These are phyloP conservation scores for Halocynthia roretzi DNA, from an alignment of 23 tunicate genomes.

Conservation along the genomic window DNA sequence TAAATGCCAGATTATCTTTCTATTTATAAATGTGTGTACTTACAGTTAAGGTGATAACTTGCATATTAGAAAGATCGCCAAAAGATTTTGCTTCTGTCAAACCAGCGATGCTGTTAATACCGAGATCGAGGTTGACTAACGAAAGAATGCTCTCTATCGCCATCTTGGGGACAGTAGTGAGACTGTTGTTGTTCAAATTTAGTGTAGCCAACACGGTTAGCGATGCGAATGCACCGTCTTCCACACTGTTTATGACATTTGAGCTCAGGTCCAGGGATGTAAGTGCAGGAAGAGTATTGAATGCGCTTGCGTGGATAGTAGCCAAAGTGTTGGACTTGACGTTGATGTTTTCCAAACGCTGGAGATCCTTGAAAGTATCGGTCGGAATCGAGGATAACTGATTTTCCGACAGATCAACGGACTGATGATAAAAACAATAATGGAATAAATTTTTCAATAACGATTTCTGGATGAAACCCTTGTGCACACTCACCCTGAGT, in stretches of 20 bases:
- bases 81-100: constrained; percentile 44
- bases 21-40: neutral
- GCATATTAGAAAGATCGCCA: constrained; percentile 39
- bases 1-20: too few relatives aligned
- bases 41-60: constrained; percentile 19
- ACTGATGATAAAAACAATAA: constrained; percentile 23
- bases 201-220: constrained; percentile 32
- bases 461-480: neutral
- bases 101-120: constrained; percentile 36
- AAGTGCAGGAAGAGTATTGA: constrained; percentile 33
- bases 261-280: constrained; percentile 36
- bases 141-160: constrained; percentile 35
- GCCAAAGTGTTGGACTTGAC: constrained; percentile 42
- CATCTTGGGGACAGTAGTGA: constrained; percentile 50
- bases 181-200: constrained; percentile 27
- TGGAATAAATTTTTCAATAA: neutral
- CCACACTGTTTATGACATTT: constrained; percentile 57
- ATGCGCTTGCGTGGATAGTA: constrained; percentile 39
- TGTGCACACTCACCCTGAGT: constrained; percentile 49
- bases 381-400: constrained; percentile 44
- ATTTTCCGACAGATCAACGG: constrained; percentile 59
- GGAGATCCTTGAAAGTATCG: constrained; percentile 38
- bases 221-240: constrained; percentile 44
- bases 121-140: constrained; percentile 54
- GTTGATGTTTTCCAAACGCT: constrained; percentile 43